Base-by-base conservation (phyloP, 1,140 invertebrate genomes). In the Bombus cullumanus region DNA sequence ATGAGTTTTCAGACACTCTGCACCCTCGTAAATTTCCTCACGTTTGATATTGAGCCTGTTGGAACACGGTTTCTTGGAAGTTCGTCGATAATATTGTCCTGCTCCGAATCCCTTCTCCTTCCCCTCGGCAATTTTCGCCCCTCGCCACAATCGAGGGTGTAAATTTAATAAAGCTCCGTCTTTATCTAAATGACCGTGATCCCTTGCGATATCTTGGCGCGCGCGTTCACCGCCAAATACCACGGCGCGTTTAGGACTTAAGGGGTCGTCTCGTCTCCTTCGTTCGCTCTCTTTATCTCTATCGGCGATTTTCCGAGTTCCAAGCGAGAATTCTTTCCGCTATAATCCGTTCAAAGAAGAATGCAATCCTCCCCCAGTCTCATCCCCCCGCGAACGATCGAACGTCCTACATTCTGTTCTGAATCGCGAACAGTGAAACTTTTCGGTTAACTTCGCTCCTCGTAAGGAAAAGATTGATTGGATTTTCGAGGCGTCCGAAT, bases 171-270 rank as follows among this genome's bases (percentile, higher is more conserved):
- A 92, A 92, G 91, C 91, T 88, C 83, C 81, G 85, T 85, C 92
- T 92, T 92, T 94, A 94, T 94, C 93, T 93, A 92, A 93, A 94
- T 93, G 91, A 90, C 88, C 86, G 86, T 74, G 89, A 79, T 79
- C 37, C 34, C 53, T 80, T 86, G 89, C 91, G 81, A 83, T 92
- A 92, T 92, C 89, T 86, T 59, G 13, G 13, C 88, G 74, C 9
- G 22, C 41, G 43, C 37, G 39, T 13, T 62, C 59, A 62, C 31
- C 80, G 5, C 28, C 71, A 62, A 80, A 69, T 37, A 69, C 62
- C 43, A 59, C 69, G 15, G 0, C 53, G 13, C 25, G 34, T 43
- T 71, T 57, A 83, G 37, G 34, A 59, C 25, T 69, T 39, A 68
- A 39, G 47, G 47, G 18, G 13, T 75, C 6, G 37, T 34, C 39